A percentile compares a stretch with the other conserved stretches of the same genome.
These are phyloP conservation scores for Pocota personata DNA, from an alignment of 2,888 invertebrate genomes.

Conservation along the genomic window DNA sequence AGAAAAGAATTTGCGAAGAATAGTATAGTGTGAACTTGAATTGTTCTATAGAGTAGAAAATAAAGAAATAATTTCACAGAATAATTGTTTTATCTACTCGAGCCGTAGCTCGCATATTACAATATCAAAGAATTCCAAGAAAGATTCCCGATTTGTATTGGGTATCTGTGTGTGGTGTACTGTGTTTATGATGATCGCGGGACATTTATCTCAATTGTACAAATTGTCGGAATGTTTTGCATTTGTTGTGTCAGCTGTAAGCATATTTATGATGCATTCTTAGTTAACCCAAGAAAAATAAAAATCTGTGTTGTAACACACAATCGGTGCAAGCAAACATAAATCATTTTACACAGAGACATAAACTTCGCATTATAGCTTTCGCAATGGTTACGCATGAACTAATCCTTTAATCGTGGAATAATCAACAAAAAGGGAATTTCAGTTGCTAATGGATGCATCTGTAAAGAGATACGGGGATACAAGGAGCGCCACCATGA, in stretches of 20 bases:
- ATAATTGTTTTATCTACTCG: too few relatives aligned
- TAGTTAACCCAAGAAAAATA: constrained; percentile 1
- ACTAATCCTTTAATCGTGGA: constrained; percentile 66
- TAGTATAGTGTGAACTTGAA: too few relatives aligned
- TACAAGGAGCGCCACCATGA: constrained; percentile 50
- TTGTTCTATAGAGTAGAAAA: too few relatives aligned
- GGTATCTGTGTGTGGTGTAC: background rate
- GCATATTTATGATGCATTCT: constrained; percentile 53
- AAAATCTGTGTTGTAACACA: constrained; percentile 53
- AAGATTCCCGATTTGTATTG: background rate
- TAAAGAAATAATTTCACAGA: too few relatives aligned
- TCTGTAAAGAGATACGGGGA: constrained; percentile 11
- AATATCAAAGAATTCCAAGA: constrained; percentile 68
- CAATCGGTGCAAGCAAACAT: constrained; percentile 47
- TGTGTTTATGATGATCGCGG: constrained; percentile 59
- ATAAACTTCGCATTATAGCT: constrained; percentile 34
- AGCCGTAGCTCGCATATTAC: too few relatives aligned
- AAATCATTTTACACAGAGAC: constrained; percentile 52
- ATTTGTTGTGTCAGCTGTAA: constrained; percentile 37
- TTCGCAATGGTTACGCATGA: constrained; percentile 69
- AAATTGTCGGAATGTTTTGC: constrained; percentile 69
- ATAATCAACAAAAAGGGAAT: constrained; percentile 41
- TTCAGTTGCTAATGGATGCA: constrained; percentile 45
- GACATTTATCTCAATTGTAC: constrained; percentile 71
- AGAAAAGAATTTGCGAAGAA: too few relatives aligned